Base-by-base conservation (phyloP, 2,888 invertebrate genomes). In the Latrodectus hesperus region DNA sequence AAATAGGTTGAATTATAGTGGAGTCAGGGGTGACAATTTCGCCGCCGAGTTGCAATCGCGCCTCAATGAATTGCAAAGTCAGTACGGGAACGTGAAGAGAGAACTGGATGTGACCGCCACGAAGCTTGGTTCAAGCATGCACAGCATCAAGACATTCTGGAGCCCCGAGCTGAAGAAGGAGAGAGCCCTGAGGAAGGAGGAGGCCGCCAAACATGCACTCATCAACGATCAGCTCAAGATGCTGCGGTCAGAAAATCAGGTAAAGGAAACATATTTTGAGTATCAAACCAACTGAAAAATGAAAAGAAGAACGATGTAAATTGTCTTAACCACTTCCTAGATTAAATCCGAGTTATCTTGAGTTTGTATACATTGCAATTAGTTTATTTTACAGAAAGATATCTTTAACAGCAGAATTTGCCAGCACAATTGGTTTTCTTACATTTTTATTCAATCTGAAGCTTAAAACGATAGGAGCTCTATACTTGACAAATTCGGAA, bases 91-190 rank as follows among this genome's bases (percentile, higher is more conserved):
- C 92, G 94, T 98, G 90, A 97, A 97, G 93, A 97, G 97, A 92
- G 98, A 98, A 92, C 94, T 98, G 92, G 98, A 98, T 94, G 94
- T 98, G 92, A 98, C 98, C 90, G 98, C 98, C 93, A 98, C 99
- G 93, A 99, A 99, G 93, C 94, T 99, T 91, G 97, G 98, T 92
- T 98, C 98, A 92, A 97, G 97, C 91, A 99, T 99, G 99, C 99
- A 99, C 94, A 98, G 98, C 93, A 99, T 99, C 93, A 99, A 99
- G 94, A 99, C 99, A 83, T 99, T 99, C 93, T 99, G 99, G 99
- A 98, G 98, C 92, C 99, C 99, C 26, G 99, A 99, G 94, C 94
- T 99, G 93, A 99, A 99, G 94, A 98, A 99, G 93, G 99, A 99
- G 93, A 94, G 99, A 90, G 97, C 98, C 78, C 93, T 99, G 91